A percentile compares a stretch with the other conserved stretches of the same genome.
These are phyloP conservation scores for Hedychridium roseum DNA, from an alignment of 2,888 invertebrate species.

Conservation along the genomic window DNA sequence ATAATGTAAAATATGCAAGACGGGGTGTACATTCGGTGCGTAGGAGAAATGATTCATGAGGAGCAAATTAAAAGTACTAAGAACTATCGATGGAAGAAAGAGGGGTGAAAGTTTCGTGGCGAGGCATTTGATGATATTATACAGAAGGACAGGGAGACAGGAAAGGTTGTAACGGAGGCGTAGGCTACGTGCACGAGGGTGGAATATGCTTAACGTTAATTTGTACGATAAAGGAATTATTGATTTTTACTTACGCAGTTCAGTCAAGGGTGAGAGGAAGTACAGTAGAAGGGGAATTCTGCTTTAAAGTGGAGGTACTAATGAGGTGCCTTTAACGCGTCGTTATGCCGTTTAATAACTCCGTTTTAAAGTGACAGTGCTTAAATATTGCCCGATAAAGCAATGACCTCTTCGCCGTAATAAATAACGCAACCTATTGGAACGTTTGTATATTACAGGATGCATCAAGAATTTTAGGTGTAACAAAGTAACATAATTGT, in stretches of 20 bases:
- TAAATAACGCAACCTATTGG: too few species aligned
- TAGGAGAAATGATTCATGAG: too few species aligned
- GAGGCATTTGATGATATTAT: conserved; percentile 45
- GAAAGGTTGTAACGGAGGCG: conserved; percentile 42
- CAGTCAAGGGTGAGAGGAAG: conserved; percentile 51
- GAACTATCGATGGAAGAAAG: not conserved
- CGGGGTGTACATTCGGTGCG: too few species aligned
- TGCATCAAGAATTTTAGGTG: too few species aligned
- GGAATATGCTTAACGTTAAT: conserved; percentile 61
- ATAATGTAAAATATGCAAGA: too few species aligned
- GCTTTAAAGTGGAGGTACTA: conserved; percentile 51
- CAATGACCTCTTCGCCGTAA: too few species aligned
- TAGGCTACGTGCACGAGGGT: conserved; percentile 49
- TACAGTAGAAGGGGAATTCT: conserved; percentile 32
- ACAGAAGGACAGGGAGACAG: conserved; percentile 42
- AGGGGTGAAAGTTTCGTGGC: conserved; percentile 11
- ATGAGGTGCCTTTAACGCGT: conserved; percentile 48
- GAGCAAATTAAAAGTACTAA: not conserved
- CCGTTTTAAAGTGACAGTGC: too few species aligned
- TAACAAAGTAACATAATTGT: too few species aligned
- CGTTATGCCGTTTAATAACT: conserved; percentile 26
- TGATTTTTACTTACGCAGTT: conserved; percentile 59
- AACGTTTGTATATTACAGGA: too few species aligned
- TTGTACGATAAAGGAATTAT: conserved; percentile 62
- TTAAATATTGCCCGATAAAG: conserved; percentile 17